Conservation (phyloP, 1,140 invertebrate genomes). For the Drosophila kurseongensis region DNA sequence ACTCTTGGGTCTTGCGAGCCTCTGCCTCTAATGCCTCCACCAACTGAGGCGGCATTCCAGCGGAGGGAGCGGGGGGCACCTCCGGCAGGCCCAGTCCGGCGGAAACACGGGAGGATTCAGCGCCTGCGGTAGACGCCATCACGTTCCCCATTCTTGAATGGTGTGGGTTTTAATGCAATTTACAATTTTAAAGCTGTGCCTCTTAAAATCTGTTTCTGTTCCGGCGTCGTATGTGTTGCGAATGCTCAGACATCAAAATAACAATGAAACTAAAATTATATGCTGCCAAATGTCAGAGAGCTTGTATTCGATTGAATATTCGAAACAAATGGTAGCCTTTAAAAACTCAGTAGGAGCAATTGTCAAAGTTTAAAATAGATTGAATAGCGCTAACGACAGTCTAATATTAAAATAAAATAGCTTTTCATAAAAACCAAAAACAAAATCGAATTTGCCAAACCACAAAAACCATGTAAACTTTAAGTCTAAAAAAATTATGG, state of each 20-base stretch:
- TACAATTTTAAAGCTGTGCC: slow-evolving; percentile 11
- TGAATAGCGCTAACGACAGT: too few relatives aligned
- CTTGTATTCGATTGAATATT: not conserved
- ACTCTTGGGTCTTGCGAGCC: slow-evolving; percentile 45
- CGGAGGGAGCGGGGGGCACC: slow-evolving; percentile 34
- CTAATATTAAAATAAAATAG: too few relatives aligned
- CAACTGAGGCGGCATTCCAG: slow-evolving; percentile 80
- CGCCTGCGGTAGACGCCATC: slow-evolving; percentile 85
- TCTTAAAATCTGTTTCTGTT: slow-evolving; percentile 13
- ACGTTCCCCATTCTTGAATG: slow-evolving; percentile 87
- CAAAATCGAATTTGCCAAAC: too few relatives aligned
- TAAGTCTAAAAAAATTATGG: too few relatives aligned
- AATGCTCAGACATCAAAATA: slow-evolving; percentile 15
- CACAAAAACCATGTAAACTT: too few relatives aligned
- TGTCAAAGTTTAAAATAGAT: too few relatives aligned
- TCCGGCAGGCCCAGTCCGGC: slow-evolving; percentile 27
- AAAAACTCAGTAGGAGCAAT: too few relatives aligned
- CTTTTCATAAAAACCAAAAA: too few relatives aligned
- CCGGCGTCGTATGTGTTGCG: slow-evolving; percentile 1
- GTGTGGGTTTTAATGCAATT: not conserved
- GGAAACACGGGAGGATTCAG: not conserved
- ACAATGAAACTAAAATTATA: not conserved
- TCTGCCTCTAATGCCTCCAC: slow-evolving; percentile 35
- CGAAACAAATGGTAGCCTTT: too few relatives aligned
- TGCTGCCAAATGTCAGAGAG: not conserved